Conservation (phyloP, 92 coral and sea anemone genomes). For the Phenganax subtilis region DNA sequence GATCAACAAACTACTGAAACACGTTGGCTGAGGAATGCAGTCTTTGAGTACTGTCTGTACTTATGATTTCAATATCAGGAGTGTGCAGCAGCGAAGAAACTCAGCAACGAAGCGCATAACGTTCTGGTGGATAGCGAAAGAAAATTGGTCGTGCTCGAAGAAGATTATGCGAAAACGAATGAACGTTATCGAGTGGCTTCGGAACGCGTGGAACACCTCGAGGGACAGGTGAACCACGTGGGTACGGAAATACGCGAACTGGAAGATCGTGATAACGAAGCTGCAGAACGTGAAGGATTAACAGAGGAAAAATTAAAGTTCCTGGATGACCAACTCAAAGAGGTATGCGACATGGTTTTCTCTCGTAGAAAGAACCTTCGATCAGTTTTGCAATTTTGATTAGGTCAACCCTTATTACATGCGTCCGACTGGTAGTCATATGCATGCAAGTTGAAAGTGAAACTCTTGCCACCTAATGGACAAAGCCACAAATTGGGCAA, state of each 20-base stretch:
- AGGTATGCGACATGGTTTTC: background rate
- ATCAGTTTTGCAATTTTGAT: no score
- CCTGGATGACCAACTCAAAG: slow-evolving; percentile 20
- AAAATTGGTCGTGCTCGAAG: slow-evolving; percentile 24
- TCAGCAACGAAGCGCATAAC: slow-evolving; percentile 27
- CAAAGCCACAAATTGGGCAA: no score
- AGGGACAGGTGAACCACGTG: background rate
- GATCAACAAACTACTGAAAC: no score
- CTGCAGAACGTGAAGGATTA: slow-evolving; percentile 28
- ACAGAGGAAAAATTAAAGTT: slow-evolving; percentile 28
- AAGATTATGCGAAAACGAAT: slow-evolving; percentile 1
- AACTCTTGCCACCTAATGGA: no score
- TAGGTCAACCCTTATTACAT: no score
- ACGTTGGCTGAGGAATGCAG: no score
- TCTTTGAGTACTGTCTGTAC: no score
- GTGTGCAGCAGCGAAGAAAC: slow-evolving; percentile 25
- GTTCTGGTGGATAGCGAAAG: slow-evolving; percentile 39
- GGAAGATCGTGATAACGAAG: slow-evolving; percentile 40
- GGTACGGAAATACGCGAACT: slow-evolving; percentile 22
- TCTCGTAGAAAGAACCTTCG: no score
- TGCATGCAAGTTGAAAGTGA: no score
- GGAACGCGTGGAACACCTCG: slow-evolving; percentile 20
- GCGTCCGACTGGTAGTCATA: no score
- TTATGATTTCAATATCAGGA: background rate
- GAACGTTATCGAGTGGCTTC: slow-evolving; percentile 12